phyloP scores from a whole-genome alignment of 2,888 invertebrate genomes.

The Dasysyrphus tricinctus region DNA sequence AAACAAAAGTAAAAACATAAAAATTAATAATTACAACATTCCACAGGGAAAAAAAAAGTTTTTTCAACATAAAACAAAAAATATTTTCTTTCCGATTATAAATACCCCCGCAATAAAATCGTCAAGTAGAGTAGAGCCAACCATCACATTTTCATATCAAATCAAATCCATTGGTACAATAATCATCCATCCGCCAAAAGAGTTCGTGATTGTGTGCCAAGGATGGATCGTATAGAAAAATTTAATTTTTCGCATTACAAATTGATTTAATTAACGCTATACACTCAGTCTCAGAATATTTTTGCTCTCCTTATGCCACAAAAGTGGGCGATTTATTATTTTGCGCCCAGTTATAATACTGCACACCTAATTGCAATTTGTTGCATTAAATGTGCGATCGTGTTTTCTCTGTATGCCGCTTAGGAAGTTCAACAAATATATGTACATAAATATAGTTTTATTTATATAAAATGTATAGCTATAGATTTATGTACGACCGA shows the following conservation, averaged over 20 bases:
- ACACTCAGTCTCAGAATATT: constrained; percentile 31
- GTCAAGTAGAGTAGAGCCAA: constrained; percentile 31
- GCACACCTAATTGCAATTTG: constrained; percentile 75
- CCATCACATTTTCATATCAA: constrained; percentile 4
- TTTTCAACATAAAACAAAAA: neutral
- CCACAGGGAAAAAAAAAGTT: neutral
- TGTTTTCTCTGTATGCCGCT: constrained; percentile 55
- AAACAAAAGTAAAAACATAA: constrained; percentile 52
- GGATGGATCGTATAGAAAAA: constrained; percentile 73
- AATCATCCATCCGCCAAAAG: constrained; percentile 76
- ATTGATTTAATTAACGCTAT: constrained; percentile 76
- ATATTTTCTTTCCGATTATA: constrained; percentile 8
- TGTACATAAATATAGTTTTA: neutral
- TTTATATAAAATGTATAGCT: too few species aligned
- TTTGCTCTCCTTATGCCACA: constrained; percentile 40
- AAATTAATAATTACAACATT: constrained; percentile 46
- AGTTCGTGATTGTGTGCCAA: constrained; percentile 77
- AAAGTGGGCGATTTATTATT: constrained; percentile 75
- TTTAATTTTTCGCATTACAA: constrained; percentile 72
- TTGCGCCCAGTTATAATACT: constrained; percentile 74
- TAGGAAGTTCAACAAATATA: constrained; percentile 54
- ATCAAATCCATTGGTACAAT: constrained; percentile 71
- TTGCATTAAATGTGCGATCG: constrained; percentile 73
- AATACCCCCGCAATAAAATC: constrained; percentile 17
- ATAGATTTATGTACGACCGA: neutral